These are phyloP conservation scores for Grammomys dolichurus DNA, from an alignment of 2,113 vertebrate species.

Conservation along the genomic window DNA sequence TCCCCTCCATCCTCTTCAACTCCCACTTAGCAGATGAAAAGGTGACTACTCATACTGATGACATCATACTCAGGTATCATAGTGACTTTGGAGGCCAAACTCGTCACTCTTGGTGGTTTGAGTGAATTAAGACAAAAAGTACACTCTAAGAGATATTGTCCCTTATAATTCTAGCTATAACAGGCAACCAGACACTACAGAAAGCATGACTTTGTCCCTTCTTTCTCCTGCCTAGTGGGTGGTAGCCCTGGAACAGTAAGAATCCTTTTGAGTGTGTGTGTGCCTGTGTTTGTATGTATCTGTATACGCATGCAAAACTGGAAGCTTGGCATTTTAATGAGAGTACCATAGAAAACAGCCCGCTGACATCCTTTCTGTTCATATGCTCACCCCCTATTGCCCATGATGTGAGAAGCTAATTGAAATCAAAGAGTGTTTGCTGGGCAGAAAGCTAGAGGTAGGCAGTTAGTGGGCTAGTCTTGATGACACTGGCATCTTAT, in stretches of 20 bases:
- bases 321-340: constrained; percentile 6
- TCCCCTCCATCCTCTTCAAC: not conserved
- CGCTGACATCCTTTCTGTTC: not conserved
- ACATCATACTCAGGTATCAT: not conserved
- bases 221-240: not conserved
- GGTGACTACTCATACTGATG: not conserved
- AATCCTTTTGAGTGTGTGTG: not conserved
- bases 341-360: not conserved
- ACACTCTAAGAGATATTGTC: not conserved
- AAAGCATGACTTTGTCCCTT: not conserved
- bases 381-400: not conserved
- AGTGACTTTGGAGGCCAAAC: not conserved
- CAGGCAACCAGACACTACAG: not conserved
- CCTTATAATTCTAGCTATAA: not conserved
- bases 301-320: not conserved
- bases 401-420: too few species aligned
- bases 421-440: not conserved
- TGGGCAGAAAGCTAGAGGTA: not conserved
- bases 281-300: not conserved
- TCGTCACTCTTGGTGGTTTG: not conserved
- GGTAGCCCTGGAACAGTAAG: not conserved
- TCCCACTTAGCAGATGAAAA: not conserved
- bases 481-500: not conserved
- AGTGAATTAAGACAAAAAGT: constrained; percentile 1
- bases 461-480: not conserved